These are phyloP conservation scores for Tenthredo mesomela DNA, from an alignment of 2,888 invertebrate genomes.

Conservation along the genomic window DNA sequence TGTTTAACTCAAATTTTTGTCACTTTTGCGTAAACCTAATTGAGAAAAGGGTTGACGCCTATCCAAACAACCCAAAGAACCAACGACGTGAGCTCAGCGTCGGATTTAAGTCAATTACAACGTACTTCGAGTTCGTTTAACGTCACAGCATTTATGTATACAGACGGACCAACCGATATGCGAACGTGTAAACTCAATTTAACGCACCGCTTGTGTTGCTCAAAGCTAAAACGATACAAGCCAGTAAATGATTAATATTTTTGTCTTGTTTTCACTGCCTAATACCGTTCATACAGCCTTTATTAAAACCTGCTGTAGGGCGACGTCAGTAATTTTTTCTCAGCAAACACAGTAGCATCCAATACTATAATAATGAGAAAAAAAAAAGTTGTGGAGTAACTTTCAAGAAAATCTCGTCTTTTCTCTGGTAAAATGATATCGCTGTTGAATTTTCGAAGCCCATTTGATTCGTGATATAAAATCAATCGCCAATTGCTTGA, in stretches of 20 bases:
- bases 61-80: slow-evolving; percentile 2
- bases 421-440: neutral
- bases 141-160: slow-evolving; percentile 5
- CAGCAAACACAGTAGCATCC: neutral
- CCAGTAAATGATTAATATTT: neutral
- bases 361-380: neutral
- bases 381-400: neutral
- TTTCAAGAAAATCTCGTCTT: neutral
- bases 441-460: neutral
- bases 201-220: slow-evolving; percentile 16
- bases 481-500: neutral
- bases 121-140: slow-evolving; percentile 10
- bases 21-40: neutral
- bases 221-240: neutral
- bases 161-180: neutral
- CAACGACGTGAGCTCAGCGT: neutral
- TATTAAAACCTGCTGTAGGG: neutral
- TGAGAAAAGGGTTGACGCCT: slow-evolving; percentile 9
- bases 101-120: slow-evolving; percentile 14
- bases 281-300: neutral
- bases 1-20: neutral
- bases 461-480: neutral
- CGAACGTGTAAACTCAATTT: slow-evolving; percentile 10
- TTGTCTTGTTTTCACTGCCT: neutral
- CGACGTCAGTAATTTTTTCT: neutral